These are phyloP conservation scores for Nesogale talazaci DNA, from an alignment of 2,113 vertebrate species.

Conservation along the genomic window DNA sequence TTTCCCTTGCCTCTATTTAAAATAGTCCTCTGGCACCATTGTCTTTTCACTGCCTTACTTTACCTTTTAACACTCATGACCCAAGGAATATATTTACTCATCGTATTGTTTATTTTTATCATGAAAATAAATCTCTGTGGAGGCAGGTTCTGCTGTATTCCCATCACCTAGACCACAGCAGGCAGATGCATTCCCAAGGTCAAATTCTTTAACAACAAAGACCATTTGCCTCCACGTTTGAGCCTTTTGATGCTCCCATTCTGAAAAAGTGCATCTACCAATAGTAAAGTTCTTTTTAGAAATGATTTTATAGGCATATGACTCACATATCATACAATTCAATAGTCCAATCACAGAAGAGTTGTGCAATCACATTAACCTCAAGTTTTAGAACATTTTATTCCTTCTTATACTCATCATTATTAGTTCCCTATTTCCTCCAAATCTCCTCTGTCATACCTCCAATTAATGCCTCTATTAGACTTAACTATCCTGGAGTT, in stretches of 20 bases:
- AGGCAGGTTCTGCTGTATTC: background rate
- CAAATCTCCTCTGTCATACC: too few species aligned
- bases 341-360: too few species aligned
- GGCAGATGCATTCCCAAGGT: background rate
- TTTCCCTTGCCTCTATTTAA: background rate
- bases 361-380: too few species aligned
- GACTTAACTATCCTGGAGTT: too few species aligned
- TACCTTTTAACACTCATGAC: background rate
- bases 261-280: background rate
- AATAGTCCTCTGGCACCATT: background rate
- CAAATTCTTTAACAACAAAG: background rate
- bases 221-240: background rate
- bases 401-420: too few species aligned
- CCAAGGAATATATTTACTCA: too few species aligned
- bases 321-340: too few species aligned
- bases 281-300: too few species aligned
- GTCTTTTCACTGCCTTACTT: background rate
- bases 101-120: background rate
- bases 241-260: background rate
- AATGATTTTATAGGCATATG: too few species aligned
- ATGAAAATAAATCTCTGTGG: background rate
- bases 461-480: too few species aligned
- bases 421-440: too few species aligned
- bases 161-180: background rate
- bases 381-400: too few species aligned